phyloP scores from a whole-genome alignment of 2,797 vertebrate genomes.

The Rallus crepitans region DNA sequence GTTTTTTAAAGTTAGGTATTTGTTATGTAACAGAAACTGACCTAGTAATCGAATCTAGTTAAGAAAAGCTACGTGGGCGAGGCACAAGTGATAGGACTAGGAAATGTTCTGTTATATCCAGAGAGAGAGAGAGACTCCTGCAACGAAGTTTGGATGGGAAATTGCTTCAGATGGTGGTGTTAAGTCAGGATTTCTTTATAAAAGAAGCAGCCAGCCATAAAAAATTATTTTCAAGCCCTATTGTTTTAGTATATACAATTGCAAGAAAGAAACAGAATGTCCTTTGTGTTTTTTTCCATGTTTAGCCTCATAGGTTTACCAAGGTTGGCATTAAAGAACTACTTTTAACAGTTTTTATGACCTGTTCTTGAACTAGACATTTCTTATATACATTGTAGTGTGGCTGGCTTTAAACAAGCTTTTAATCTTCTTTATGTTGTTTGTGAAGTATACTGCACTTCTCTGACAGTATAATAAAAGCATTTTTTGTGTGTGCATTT shows the following conservation, averaged over 20 bases:
- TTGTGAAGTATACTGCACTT: background rate
- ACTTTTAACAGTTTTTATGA: constrained; percentile 10
- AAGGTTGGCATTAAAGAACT: background rate
- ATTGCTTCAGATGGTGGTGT: constrained; percentile 47
- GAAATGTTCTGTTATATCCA: background rate
- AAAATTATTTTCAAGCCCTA: constrained; percentile 61
- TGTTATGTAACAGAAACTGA: background rate
- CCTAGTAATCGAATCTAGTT: background rate
- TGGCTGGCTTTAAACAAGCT: background rate
- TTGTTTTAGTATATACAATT: constrained; percentile 57
- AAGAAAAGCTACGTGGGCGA: background rate
- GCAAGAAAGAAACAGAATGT: constrained; percentile 48
- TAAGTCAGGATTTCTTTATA: constrained; percentile 61
- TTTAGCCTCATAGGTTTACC: constrained; percentile 14
- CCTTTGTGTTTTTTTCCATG: constrained; percentile 41
- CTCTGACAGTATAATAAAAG: background rate
- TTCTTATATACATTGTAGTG: background rate
- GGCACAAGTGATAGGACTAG: background rate
- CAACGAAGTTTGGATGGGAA: constrained; percentile 35
- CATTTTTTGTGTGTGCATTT: background rate
- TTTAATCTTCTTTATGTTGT: constrained; percentile 13
- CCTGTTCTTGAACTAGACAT: background rate
- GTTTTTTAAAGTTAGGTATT: constrained; percentile 10
- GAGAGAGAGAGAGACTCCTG: background rate
- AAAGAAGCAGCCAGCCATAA: constrained; percentile 68